Conservation (phyloP, 2,888 invertebrate genomes). For the Mellilla xanthometata region DNA sequence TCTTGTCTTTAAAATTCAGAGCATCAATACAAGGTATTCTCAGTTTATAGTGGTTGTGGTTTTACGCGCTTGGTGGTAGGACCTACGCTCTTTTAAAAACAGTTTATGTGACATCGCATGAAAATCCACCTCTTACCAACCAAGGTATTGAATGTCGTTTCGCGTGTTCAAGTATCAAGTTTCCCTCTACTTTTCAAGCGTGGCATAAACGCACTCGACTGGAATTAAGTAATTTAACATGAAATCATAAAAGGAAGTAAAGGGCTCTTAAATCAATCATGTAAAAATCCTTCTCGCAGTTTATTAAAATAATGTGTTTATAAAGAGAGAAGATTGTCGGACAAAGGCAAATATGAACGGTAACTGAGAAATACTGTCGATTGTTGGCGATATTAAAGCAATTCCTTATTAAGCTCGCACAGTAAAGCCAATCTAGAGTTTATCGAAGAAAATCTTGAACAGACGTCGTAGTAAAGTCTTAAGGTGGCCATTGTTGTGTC, state of each 20-base stretch:
- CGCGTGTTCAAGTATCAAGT: constrained; percentile 62
- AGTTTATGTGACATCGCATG: constrained; percentile 44
- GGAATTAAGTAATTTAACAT: constrained; percentile 65
- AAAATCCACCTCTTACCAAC: constrained; percentile 45
- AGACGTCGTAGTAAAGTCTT: constrained; percentile 50
- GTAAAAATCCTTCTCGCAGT: constrained; percentile 12
- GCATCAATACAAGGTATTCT: too few species aligned
- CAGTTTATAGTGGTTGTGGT: too few species aligned
- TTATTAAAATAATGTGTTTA: constrained; percentile 12
- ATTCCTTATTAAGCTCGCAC: constrained; percentile 54
- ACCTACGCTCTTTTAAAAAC: background rate
- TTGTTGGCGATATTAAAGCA: constrained; percentile 47
- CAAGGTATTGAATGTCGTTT: constrained; percentile 62
- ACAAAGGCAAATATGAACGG: constrained; percentile 31
- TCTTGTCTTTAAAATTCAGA: too few species aligned
- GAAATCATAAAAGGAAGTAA: constrained; percentile 46
- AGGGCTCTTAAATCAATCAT: constrained; percentile 5
- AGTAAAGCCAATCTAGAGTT: constrained; percentile 66
- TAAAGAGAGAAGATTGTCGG: constrained; percentile 32
- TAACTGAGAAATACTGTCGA: constrained; percentile 38
- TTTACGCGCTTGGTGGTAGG: too few species aligned
- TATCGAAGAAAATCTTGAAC: constrained; percentile 66
- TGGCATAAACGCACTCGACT: constrained; percentile 49
- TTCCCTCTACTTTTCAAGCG: constrained; percentile 54
- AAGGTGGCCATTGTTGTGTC: constrained; percentile 70